Percentiles rank a stretch among this genome's conserved stretches.
Evolutionary conservation across 2,113 vertebrate genomes (phyloP).

Genomic region (Protobothrops mucrosquamatus): DNA sequence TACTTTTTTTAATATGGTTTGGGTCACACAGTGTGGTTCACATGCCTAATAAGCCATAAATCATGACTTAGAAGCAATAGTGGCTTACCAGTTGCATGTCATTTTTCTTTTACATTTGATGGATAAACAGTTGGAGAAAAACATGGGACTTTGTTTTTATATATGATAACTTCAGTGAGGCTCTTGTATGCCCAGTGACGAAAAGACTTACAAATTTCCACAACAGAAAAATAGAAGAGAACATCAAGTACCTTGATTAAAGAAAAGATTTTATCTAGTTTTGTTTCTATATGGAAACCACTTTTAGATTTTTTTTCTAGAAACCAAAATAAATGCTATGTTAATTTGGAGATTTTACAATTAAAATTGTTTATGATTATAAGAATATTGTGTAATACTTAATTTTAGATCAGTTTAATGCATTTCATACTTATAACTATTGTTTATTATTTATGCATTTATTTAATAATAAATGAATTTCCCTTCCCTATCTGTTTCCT

Average conservation of each 20-base stretch:
- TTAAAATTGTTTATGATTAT: background rate
- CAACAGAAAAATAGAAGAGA: no score
- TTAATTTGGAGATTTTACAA: background rate
- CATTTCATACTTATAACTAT: background rate
- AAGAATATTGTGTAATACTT: background rate
- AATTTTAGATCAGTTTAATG: background rate
- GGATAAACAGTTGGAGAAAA: background rate
- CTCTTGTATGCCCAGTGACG: background rate
- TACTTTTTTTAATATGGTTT: background rate
- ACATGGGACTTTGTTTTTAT: background rate
- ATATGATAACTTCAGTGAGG: background rate
- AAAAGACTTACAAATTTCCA: background rate
- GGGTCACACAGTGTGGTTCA: background rate
- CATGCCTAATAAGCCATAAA: background rate
- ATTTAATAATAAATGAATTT: background rate
- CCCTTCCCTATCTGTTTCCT: background rate
- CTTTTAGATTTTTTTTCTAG: background rate
- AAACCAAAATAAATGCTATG: background rate
- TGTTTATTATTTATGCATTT: background rate
- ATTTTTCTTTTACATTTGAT: background rate
- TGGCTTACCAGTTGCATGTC: background rate
- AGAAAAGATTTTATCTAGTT: background rate
- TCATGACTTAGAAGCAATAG: conserved; percentile 5
- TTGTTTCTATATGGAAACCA: background rate
- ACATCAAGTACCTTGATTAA: background rate